Base-by-base conservation (phyloP, 2,113 vertebrate genomes). In the Smithornis capensis region DNA sequence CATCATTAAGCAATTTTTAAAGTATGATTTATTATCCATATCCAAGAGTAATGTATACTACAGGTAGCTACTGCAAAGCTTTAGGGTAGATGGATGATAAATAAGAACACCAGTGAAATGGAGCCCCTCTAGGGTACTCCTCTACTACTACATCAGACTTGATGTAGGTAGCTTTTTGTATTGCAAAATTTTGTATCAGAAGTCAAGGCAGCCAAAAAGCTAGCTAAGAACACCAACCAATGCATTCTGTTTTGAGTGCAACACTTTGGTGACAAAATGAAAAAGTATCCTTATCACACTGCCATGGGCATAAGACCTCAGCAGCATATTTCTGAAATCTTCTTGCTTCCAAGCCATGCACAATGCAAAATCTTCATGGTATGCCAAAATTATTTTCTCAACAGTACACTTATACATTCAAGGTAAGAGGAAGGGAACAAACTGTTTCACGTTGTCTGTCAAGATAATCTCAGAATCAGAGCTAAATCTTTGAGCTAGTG, bases 41-140 rank as follows among this genome's bases (percentile, higher is more conserved):
- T 22, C 9, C 38, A 78, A 74, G 90, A 86, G 47, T 6, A 68
- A 52, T 9, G 67, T 17, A 55, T n/a, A 49, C 31, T 44, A 65
- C 35, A 68, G 8, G 10, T 49, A 74, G 65, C n/a, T 53, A 69
- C 24, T 42, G 16, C 33, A 88, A 90, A 83, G 60, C n/a, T 65
- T 65, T 65, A 67, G 42, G 16, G 33, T 3, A 33, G 55, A 77
- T 19, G 13, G 55, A 78, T 37, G 19, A 75, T 28, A 40, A 76
- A 73, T 19, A 37, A 67, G 22, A 91, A 78, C 6, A 57, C 0
- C 0, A 33, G 69, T 35, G 17, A 53, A 76, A n/a, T 7, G 1
- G 38, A 90, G 25, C 16, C 19, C n/a, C n/a, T 79, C 27, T 38
- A 42, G 10, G 12, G 14, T 22, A 47, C 22, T 76, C 25, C n/a